These are phyloP conservation scores for Corbicula japonica DNA, from an alignment of 2,888 invertebrate species.

Conservation along the genomic window DNA sequence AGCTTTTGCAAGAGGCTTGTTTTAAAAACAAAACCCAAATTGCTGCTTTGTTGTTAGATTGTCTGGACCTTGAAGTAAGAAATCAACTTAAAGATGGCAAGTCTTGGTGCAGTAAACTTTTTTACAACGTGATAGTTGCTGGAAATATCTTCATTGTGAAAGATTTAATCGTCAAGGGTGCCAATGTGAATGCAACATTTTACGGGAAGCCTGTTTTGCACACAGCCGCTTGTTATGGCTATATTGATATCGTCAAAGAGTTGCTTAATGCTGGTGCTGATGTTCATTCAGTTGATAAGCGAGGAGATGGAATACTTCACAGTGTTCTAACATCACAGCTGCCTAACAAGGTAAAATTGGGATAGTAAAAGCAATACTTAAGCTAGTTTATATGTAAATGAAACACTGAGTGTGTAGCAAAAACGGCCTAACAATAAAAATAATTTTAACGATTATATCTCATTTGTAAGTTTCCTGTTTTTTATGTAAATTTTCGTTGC, in stretches of 20 bases:
- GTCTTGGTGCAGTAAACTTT: conserved; percentile 59
- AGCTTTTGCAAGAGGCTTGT: conserved; percentile 45
- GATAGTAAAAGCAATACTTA: too few relatives aligned
- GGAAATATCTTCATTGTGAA: conserved; percentile 47
- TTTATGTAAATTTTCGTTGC: not conserved
- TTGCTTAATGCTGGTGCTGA: conserved; percentile 62
- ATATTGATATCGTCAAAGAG: conserved; percentile 42
- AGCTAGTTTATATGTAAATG: too few relatives aligned
- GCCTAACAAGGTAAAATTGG: conserved; percentile 50
- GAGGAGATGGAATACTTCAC: conserved; percentile 52
- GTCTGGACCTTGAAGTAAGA: conserved; percentile 51
- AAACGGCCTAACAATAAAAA: too few relatives aligned
- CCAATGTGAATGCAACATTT: conserved; percentile 47
- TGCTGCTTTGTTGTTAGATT: conserved; percentile 42
- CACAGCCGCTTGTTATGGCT: conserved; percentile 51
- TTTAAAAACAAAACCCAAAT: conserved; percentile 29
- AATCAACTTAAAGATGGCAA: conserved; percentile 36
- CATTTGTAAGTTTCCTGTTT: not conserved
- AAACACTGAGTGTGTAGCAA: too few relatives aligned
- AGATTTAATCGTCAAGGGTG: conserved; percentile 49
- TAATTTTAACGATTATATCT: too few relatives aligned
- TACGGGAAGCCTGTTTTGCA: conserved; percentile 68
- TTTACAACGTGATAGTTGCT: conserved; percentile 57
- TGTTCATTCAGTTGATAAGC: conserved; percentile 40
- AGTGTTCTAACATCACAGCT: conserved; percentile 53